phyloP scores from a whole-genome alignment of 2,113 vertebrate genomes.

The Epinephelus fuscoguttatus region DNA sequence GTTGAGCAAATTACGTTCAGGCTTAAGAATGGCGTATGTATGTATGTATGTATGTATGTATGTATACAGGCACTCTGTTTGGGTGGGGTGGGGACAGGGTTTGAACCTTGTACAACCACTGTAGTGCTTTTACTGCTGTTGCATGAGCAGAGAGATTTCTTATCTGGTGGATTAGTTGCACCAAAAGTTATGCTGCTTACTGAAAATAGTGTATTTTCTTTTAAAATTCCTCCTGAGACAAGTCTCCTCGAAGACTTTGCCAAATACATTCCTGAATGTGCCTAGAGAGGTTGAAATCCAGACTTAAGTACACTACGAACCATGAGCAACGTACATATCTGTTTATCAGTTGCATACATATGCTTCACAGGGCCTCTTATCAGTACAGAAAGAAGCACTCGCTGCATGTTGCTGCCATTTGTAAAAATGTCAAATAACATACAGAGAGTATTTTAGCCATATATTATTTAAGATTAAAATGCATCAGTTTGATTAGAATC shows the following conservation, averaged over 20 bases:
- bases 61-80: neutral
- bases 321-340: neutral
- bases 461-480: neutral
- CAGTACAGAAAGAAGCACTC: neutral
- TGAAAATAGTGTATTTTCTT: neutral
- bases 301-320: neutral
- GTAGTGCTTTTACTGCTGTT: neutral
- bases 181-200: neutral
- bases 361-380: conserved; percentile 2
- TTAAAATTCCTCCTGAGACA: neutral
- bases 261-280: neutral
- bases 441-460: neutral
- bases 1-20: neutral
- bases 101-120: neutral
- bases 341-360: neutral
- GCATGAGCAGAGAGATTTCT: neutral
- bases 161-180: neutral
- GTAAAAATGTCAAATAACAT: neutral
- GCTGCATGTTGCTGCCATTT: neutral
- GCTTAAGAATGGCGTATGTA: neutral
- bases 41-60: no score
- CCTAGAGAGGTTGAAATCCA: neutral
- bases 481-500: neutral
- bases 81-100: neutral
- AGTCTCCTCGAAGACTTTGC: neutral